phyloP scores from a whole-genome alignment of 2,113 vertebrate genomes.

The Chaetodon trifascialis region DNA sequence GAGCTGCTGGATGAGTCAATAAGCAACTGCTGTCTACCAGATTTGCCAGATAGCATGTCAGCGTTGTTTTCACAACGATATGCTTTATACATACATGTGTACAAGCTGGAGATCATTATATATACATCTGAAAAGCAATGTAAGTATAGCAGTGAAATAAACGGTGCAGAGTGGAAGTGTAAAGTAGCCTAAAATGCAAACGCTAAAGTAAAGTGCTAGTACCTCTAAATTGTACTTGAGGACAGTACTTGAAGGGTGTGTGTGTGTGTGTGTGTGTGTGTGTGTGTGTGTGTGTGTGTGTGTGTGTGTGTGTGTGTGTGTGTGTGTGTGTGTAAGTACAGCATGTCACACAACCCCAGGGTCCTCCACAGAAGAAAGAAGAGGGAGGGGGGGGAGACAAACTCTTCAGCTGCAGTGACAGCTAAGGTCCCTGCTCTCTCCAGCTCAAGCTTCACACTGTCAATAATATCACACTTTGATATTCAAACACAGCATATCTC shows the following conservation, averaged over 20 bases:
- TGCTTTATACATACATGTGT: not conserved
- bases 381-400: not conserved
- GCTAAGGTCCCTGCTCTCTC: constrained; percentile 31
- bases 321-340: not conserved
- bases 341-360: constrained; percentile 21
- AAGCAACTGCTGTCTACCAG: not conserved
- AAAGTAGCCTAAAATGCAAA: not conserved
- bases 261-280: not conserved
- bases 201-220: not conserved
- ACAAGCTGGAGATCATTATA: not conserved
- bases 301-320: too few species aligned
- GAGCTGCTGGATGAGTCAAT: not conserved
- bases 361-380: constrained; percentile 6
- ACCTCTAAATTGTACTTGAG: too few species aligned
- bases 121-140: not conserved
- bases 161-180: not conserved
- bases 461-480: constrained; percentile 1
- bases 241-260: not conserved
- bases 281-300: not conserved
- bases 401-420: constrained; percentile 8
- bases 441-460: constrained; percentile 22
- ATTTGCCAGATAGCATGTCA: not conserved
- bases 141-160: not conserved
- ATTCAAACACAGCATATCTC: constrained; percentile 12
- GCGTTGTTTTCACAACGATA: too few species aligned